phyloP scores from a whole-genome alignment of 2,113 vertebrate genomes.

The Carlito syrichta region DNA sequence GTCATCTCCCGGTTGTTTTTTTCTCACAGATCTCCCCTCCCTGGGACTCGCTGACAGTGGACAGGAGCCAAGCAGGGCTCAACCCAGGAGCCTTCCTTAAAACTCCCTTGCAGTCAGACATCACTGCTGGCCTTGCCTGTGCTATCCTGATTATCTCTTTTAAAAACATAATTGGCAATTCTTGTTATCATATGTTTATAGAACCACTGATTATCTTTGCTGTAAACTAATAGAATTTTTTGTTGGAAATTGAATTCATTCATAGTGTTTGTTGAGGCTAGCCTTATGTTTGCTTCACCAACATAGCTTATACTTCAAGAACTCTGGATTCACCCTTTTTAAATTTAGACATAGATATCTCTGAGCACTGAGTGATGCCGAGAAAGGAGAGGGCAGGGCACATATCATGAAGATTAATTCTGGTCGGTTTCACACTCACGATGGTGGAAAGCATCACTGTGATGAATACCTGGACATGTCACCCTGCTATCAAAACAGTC shows the following conservation, averaged over 20 bases:
- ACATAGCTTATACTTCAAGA: not conserved
- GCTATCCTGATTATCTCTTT: not conserved
- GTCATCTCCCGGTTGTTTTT: not conserved
- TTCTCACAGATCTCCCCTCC: not conserved
- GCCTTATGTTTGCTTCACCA: not conserved
- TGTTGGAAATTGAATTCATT: not conserved
- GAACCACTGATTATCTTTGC: not conserved
- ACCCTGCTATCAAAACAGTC: not conserved
- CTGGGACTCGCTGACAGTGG: not conserved
- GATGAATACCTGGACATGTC: too few relatives aligned
- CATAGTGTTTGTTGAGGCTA: not conserved
- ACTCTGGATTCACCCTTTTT: not conserved
- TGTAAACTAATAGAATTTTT: not conserved
- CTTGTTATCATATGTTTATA: not conserved
- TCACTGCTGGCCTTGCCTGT: not conserved
- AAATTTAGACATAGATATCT: not conserved
- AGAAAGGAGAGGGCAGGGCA: not conserved
- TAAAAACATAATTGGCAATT: not conserved
- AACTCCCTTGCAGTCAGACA: not conserved
- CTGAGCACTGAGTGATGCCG: not conserved
- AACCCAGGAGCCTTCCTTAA: accelerated
- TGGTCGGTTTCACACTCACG: not conserved
- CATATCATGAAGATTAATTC: not conserved
- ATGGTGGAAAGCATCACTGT: not conserved
- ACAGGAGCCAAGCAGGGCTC: accelerated